A percentile compares a stretch with the other conserved stretches of the same genome.
Conservation (phyloP, 37 sponge, comb jelly and placozoan genomes). For the Axinella damicornis region DNA sequence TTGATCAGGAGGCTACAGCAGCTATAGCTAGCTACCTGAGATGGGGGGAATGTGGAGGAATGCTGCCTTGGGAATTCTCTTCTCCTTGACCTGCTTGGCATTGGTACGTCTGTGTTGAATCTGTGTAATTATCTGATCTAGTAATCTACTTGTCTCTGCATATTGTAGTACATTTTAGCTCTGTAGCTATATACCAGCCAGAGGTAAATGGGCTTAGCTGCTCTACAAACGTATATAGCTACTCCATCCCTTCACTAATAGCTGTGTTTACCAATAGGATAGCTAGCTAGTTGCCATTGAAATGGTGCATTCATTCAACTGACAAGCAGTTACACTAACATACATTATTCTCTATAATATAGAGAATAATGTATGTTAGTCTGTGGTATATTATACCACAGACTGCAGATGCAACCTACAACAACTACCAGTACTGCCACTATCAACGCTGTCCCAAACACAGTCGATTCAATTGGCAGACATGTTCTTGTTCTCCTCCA, state of each 20-base stretch:
- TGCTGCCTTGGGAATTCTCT: too few relatives aligned
- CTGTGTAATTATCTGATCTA: slow-evolving; percentile 19
- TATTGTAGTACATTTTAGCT: too few relatives aligned
- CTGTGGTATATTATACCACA: slow-evolving; percentile 1
- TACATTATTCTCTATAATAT: too few relatives aligned
- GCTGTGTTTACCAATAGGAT: too few relatives aligned
- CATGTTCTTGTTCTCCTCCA: slow-evolving; percentile 1
- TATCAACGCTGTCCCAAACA: not conserved
- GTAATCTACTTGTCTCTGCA: not conserved
- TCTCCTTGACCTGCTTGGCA: too few relatives aligned
- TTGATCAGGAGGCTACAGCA: too few relatives aligned
- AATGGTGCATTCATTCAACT: too few relatives aligned
- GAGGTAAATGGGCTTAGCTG: slow-evolving; percentile 17
- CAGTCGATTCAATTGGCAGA: not conserved
- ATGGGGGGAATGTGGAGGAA: not conserved
- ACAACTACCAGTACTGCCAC: not conserved
- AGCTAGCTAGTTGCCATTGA: too few relatives aligned
- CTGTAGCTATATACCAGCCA: too few relatives aligned
- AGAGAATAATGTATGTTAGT: too few relatives aligned
- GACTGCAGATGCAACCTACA: not conserved
- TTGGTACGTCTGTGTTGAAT: not conserved
- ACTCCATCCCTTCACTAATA: too few relatives aligned
- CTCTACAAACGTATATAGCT: slow-evolving; percentile 26
- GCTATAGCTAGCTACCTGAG: not conserved
- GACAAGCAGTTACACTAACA: too few relatives aligned